Percentiles rank a stretch among this genome's conserved stretches.
Evolutionary conservation across 2,113 vertebrate genomes (phyloP).

Genomic region (Gymnarchus niloticus): DNA sequence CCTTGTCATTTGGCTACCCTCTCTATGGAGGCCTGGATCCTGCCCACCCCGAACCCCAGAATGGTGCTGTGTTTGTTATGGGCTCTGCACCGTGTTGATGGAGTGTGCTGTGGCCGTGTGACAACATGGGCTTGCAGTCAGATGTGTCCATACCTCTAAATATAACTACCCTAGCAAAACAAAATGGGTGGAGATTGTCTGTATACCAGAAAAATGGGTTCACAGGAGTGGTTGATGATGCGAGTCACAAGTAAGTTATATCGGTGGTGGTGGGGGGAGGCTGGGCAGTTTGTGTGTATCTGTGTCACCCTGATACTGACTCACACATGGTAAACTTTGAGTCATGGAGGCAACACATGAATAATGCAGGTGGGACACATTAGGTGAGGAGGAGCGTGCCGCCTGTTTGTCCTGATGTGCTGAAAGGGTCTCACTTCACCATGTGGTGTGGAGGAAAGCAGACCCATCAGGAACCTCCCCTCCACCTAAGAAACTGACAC

Average conservation of each 20-base stretch:
- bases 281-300: neutral
- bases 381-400: conserved; percentile 40
- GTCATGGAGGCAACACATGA: conserved; percentile 33
- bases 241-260: neutral
- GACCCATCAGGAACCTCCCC: neutral
- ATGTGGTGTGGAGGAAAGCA: neutral
- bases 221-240: neutral
- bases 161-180: neutral
- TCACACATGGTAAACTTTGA: conserved; percentile 39
- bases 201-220: neutral
- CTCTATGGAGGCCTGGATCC: conserved; percentile 18
- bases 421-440: conserved; percentile 1
- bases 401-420: conserved; percentile 32
- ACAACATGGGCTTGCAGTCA: neutral
- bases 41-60: neutral
- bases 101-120: neutral
- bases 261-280: no score
- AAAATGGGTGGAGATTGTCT: neutral
- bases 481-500: no score
- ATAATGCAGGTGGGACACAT: conserved; percentile 40
- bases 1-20: conserved; percentile 31
- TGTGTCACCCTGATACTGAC: conserved; percentile 30
- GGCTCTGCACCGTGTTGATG: neutral
- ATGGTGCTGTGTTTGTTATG: neutral
- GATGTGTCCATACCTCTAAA: neutral